Conservation (phyloP, 2,113 vertebrate species). For the Notarius lentiginosus region DNA sequence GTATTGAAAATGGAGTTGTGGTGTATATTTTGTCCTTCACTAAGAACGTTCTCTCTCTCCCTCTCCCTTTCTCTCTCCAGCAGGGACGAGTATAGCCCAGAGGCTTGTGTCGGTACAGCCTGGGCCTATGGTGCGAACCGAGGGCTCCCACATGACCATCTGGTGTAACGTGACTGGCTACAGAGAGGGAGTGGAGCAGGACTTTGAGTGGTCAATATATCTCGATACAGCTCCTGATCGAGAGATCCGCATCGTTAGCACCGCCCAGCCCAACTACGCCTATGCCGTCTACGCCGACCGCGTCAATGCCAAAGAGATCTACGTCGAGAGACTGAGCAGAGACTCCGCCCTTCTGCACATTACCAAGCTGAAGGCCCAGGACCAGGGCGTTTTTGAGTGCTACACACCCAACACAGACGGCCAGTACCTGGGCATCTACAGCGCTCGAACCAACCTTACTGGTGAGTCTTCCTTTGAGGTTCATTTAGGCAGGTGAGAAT, state of each 20-base stretch:
- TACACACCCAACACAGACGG: conserved; percentile 82
- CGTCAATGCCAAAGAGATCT: conserved; percentile 83
- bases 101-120: conserved; percentile 84
- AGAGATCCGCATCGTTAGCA: conserved; percentile 94
- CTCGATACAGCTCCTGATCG: conserved; percentile 76
- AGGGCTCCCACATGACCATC: conserved; percentile 89
- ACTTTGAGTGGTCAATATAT: conserved; percentile 96
- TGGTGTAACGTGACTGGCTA: conserved; percentile 92
- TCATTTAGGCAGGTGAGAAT: neutral
- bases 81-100: conserved; percentile 76
- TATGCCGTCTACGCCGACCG: conserved; percentile 86
- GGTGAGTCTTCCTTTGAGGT: conserved; percentile 72
- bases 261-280: conserved; percentile 83
- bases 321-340: conserved; percentile 81
- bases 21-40: neutral
- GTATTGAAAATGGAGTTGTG: neutral
- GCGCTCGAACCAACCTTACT: conserved; percentile 83
- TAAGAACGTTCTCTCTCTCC: neutral
- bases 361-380: conserved; percentile 81
- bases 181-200: conserved; percentile 78
- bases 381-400: conserved; percentile 79
- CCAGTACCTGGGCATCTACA: conserved; percentile 76
- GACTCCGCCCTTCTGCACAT: conserved; percentile 84
- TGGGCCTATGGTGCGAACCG: conserved; percentile 84
- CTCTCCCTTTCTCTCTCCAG: neutral